Evolutionary conservation across 2,888 invertebrate genomes (phyloP).

Genomic region (Pheosia tremula): DNA sequence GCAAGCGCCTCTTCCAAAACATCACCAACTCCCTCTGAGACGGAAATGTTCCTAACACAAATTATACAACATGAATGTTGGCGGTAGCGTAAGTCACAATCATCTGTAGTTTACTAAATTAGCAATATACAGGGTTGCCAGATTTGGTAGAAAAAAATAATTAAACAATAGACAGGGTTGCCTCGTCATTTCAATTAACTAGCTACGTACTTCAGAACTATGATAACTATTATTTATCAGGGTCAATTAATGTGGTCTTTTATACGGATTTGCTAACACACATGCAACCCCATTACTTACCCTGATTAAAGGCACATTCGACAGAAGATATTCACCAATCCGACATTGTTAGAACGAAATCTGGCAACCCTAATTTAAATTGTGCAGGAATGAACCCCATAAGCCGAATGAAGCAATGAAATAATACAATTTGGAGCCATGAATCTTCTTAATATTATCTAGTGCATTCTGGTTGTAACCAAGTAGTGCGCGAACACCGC

Average conservation of each 20-base stretch:
- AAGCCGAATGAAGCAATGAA: conserved; percentile 17
- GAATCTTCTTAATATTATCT: conserved; percentile 10
- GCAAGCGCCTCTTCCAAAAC: conserved; percentile 92
- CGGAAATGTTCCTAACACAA: conserved; percentile 16
- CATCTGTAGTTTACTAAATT: conserved; percentile 81
- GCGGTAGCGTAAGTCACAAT: conserved; percentile 79
- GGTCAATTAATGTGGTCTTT: no score
- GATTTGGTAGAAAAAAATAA: no score
- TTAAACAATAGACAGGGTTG: no score
- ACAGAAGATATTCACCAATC: no score
- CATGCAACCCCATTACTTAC: no score
- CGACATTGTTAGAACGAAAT: neutral
- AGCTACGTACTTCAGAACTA: no score
- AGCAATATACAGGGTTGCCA: conserved; percentile 17
- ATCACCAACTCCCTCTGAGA: conserved; percentile 91
- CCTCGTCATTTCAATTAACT: no score
- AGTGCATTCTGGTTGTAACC: conserved; percentile 16
- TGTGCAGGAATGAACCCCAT: conserved; percentile 17
- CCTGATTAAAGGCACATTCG: no score
- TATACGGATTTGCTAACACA: no score
- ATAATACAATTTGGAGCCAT: conserved; percentile 15
- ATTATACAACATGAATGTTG: conserved; percentile 54
- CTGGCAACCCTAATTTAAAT: neutral
- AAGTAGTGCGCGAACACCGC: neutral
- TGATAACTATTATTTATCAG: no score